Conservation (phyloP, 2,113 vertebrate genomes). For the Chrysemys picta region DNA sequence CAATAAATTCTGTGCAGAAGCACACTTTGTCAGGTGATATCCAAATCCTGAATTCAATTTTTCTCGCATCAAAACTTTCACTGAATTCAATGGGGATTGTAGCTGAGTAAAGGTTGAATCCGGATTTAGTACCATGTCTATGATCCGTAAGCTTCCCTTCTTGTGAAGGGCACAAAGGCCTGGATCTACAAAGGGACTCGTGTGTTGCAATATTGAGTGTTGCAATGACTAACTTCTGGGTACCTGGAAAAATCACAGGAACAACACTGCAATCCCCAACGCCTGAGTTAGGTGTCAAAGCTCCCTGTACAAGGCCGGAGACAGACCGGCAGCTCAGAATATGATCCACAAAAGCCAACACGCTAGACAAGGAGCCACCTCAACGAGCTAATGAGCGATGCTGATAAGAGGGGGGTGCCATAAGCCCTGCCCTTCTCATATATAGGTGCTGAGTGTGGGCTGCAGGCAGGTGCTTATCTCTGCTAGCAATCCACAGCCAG, state of each 20-base stretch:
- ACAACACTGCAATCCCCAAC: not conserved
- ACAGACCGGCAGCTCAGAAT: not conserved
- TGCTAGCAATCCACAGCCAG: not conserved
- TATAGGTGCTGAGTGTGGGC: not conserved
- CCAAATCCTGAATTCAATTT: not conserved
- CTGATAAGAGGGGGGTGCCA: not conserved
- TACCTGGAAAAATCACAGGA: not conserved
- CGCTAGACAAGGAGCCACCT: not conserved
- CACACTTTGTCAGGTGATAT: not conserved
- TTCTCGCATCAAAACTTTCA: not conserved
- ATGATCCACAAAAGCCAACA: not conserved
- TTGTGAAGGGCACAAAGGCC: not conserved
- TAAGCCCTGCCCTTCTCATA: not conserved
- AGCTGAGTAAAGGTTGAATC: not conserved
- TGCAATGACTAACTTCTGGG: not conserved
- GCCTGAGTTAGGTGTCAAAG: not conserved
- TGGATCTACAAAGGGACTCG: not conserved
- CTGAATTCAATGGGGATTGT: not conserved
- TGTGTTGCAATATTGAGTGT: not conserved
- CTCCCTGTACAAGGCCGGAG: not conserved
- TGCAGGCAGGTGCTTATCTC: not conserved
- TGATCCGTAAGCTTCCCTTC: not conserved
- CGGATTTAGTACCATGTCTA: not conserved
- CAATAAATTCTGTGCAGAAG: not conserved
- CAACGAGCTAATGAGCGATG: not conserved